Evolutionary conservation across 2,113 vertebrate genomes (phyloP).

Genomic region (Bubo blakistoni): DNA sequence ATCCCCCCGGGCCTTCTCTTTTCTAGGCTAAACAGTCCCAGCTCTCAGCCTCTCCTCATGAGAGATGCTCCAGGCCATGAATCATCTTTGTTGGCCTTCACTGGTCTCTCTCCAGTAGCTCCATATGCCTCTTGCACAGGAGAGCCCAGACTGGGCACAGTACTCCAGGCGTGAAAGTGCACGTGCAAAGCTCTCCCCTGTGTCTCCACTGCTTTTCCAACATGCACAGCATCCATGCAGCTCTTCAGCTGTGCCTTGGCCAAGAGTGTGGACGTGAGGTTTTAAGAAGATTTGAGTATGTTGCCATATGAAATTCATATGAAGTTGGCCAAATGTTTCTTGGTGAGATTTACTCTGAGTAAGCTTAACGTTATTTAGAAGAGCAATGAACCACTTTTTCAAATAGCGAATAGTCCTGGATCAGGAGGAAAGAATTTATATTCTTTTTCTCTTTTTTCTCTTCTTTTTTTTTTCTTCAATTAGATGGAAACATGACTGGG

Average conservation of each 20-base stretch:
- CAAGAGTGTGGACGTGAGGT: not conserved
- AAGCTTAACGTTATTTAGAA: not conserved
- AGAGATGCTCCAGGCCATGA: not conserved
- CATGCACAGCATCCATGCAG: not conserved
- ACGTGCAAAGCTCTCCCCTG: not conserved
- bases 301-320: not conserved
- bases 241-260: not conserved
- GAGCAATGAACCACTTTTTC: not conserved
- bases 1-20: not conserved
- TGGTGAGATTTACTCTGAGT: not conserved
- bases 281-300: not conserved
- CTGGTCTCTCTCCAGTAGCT: not conserved
- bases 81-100: not conserved
- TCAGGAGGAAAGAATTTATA: not conserved
- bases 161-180: not conserved
- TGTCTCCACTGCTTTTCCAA: not conserved
- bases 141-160: not conserved
- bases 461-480: not conserved
- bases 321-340: not conserved
- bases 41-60: not conserved
- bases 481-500: not conserved
- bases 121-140: not conserved
- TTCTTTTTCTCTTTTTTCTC: not conserved
- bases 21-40: not conserved
- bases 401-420: not conserved